A percentile compares a stretch with the other conserved stretches of the same genome.
phyloP scores from a whole-genome alignment of 30 jellyfish, hydroid and myxozoan genomes.

The Catostylus mosaicus region DNA sequence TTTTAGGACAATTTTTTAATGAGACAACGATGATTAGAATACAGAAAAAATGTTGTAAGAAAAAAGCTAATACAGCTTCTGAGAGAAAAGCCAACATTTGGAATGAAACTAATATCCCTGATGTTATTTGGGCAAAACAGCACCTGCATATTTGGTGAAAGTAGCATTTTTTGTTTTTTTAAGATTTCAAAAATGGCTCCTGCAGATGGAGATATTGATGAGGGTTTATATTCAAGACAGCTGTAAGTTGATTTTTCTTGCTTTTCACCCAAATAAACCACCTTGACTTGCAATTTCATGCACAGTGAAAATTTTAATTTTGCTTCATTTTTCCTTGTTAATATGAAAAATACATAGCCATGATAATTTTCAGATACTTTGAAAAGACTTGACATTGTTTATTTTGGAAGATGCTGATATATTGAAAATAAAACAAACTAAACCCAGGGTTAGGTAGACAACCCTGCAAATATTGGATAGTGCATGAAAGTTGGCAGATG shows the following conservation, averaged over 20 bases:
- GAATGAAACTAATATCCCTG: no score
- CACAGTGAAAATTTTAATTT: no score
- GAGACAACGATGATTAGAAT: not conserved
- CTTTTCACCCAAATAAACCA: not conserved
- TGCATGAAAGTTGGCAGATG: no score
- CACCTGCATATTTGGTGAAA: not conserved
- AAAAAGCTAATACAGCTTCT: not conserved
- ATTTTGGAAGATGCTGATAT: no score
- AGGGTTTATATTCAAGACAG: constrained; percentile 95
- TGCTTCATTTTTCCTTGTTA: not conserved
- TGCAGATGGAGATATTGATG: constrained; percentile 86
- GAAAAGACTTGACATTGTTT: no score
- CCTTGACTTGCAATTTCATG: no score
- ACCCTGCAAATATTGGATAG: no score
- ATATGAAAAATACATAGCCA: not conserved
- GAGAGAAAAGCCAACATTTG: no score
- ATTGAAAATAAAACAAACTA: no score
- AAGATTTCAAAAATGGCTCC: constrained; percentile 81
- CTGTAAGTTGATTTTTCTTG: constrained; percentile 61
- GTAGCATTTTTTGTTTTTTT: not conserved
- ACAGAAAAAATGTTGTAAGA: not conserved
- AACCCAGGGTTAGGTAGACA: no score
- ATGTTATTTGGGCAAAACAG: not conserved
- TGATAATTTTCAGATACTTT: not conserved
- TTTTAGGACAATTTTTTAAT: not conserved